phyloP scores from a whole-genome alignment of 2,113 vertebrate genomes.

The Dendrocopos noguchii region DNA sequence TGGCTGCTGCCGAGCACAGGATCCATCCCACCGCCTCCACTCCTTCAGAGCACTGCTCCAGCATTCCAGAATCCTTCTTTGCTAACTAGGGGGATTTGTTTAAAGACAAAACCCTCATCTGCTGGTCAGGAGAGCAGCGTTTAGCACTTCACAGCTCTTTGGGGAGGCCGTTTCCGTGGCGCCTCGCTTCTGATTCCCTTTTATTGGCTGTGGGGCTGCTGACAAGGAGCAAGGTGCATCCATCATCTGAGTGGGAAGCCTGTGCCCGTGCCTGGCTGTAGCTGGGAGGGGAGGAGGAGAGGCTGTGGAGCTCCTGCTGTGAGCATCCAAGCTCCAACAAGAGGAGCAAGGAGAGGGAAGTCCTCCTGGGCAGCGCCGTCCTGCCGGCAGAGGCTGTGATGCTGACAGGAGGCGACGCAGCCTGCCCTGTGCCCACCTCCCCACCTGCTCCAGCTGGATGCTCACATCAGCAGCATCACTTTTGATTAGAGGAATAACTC shows the following conservation, averaged over 20 bases:
- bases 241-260: neutral
- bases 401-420: fast-evolving
- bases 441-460: neutral
- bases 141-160: constrained; percentile 43
- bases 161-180: constrained; percentile 59
- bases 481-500: neutral
- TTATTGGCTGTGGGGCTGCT: constrained; percentile 29
- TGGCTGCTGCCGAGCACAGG: fast-evolving
- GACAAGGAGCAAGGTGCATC: constrained; percentile 46
- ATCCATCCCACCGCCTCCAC: fast-evolving
- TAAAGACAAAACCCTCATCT: constrained; percentile 29
- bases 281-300: neutral
- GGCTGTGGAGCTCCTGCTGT: fast-evolving
- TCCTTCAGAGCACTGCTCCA: neutral
- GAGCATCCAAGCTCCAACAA: neutral
- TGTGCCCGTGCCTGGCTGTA: neutral
- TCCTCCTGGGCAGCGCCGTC: neutral
- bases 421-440: fast-evolving
- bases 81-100: constrained; percentile 44
- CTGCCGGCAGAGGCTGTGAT: fast-evolving
- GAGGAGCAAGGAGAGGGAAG: neutral
- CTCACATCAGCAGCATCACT: neutral
- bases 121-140: neutral
- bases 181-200: constrained; percentile 51
- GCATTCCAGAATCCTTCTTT: neutral